Evolutionary conservation across 2,888 invertebrate species (phyloP).

Genomic region (Eilema caniola): DNA sequence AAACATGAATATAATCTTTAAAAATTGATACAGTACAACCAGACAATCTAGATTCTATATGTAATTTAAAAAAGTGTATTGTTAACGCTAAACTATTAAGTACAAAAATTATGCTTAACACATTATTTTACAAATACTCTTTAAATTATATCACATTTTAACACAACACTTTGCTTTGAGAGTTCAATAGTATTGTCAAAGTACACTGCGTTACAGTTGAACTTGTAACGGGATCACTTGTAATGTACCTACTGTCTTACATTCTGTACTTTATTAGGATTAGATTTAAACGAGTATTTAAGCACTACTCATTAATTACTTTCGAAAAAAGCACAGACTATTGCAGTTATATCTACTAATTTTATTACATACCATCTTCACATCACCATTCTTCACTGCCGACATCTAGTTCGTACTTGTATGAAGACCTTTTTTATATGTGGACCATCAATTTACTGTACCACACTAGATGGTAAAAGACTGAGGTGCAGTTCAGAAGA

Average conservation of each 20-base stretch:
- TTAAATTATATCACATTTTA: conserved; percentile 47
- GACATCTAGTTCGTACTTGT: neutral
- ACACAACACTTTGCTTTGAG: conserved; percentile 26
- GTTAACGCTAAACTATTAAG: neutral
- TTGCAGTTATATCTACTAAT: neutral
- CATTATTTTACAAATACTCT: conserved; percentile 4
- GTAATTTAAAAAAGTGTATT: neutral
- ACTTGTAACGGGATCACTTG: neutral
- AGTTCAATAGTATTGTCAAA: neutral
- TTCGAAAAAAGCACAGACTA: neutral
- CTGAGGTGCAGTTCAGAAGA: too few species aligned
- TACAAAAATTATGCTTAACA: conserved; percentile 12
- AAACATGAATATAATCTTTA: neutral
- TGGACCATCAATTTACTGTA: too few species aligned
- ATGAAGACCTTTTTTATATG: too few species aligned
- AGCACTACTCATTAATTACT: neutral
- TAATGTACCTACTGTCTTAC: neutral
- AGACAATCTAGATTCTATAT: too few species aligned
- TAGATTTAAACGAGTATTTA: conserved; percentile 1
- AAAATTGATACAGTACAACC: neutral
- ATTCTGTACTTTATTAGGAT: neutral
- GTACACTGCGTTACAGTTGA: neutral
- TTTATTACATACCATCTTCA: neutral
- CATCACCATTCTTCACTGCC: neutral
- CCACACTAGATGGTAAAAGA: too few species aligned